Evolutionary conservation across 2,797 vertebrate genomes (phyloP), one percentile per base, ranked within the genome.

Genomic region (Oreortyx pictus): DNA sequence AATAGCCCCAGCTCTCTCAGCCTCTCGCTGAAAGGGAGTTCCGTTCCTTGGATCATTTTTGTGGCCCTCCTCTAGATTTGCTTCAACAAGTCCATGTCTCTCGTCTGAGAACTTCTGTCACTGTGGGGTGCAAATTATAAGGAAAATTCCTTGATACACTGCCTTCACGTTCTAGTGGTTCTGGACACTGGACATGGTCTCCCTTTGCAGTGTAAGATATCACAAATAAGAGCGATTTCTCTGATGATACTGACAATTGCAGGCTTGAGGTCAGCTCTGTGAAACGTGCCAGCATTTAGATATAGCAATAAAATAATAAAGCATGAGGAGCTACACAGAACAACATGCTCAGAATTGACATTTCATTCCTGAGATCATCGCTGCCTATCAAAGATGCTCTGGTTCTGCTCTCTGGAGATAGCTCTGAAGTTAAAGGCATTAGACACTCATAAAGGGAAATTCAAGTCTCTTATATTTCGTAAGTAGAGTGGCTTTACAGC

Each of bases 361-460:
- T 94, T 96, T 92, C 39, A 27, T 46, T 81, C 14, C 56, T 60
- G 39, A 23, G 74, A 67, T 87, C 70, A 67, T 76, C 44, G 23
- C 37, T 84, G 56, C 23, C 33, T 89, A 23, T 60, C 56, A 89
- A 72, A 89, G 50, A 35, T 64, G 29, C 16, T 91, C 56, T 78
- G 22, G 13, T 65, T 88, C 78, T 71, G 23, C 20, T 71, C 77
- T 76, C 80, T 61, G 20, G 41, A 65, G 85, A 20, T 52, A 88
- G 14, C 52, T 74, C 9, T 59, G 49, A 93, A 92, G 57, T 70
- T 60, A 76, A 86, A 91, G 72, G 5, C 16, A 92, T 93, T 88
- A 88, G 71, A 67, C 73, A 64, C 71, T 89, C 60, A 33, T 50
- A 81, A 73, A 15, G 23, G 65, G 57, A 89, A 67, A 67, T 83